Evolutionary conservation across 2,113 vertebrate genomes (phyloP).

Genomic region (Dunckerocampus dactyliophorus): DNA sequence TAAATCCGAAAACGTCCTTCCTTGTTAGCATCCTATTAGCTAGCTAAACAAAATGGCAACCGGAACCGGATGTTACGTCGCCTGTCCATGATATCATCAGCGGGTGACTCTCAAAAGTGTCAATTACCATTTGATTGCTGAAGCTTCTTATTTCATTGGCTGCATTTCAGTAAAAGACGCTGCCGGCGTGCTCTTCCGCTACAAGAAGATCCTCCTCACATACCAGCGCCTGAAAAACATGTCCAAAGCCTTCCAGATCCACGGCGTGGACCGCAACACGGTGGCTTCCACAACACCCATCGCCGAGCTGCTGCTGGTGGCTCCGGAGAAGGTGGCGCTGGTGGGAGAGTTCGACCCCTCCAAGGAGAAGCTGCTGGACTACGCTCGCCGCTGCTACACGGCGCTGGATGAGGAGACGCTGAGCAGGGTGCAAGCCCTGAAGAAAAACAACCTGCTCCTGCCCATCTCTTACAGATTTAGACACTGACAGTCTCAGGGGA

Average conservation of each 20-base stretch:
- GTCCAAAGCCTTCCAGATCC: slow-evolving; percentile 87
- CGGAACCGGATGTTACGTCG: no score
- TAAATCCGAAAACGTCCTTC: no score
- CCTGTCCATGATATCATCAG: no score
- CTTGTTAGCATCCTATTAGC: no score
- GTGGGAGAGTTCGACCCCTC: slow-evolving; percentile 87
- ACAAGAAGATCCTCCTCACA: slow-evolving; percentile 87
- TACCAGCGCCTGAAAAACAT: slow-evolving; percentile 89
- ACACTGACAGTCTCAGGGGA: slow-evolving; percentile 37
- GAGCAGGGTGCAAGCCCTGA: slow-evolving; percentile 84
- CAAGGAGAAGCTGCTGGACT: slow-evolving; percentile 87
- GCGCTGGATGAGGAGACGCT: slow-evolving; percentile 84
- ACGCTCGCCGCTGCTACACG: slow-evolving; percentile 84
- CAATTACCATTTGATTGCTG: neutral
- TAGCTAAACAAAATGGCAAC: no score
- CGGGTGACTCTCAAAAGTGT: neutral
- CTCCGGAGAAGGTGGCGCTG: slow-evolving; percentile 84
- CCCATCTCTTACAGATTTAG: slow-evolving; percentile 88
- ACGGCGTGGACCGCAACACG: slow-evolving; percentile 86
- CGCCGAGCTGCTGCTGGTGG: slow-evolving; percentile 84
- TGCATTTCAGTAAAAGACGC: slow-evolving; percentile 81
- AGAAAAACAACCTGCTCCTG: slow-evolving; percentile 86
- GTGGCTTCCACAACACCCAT: slow-evolving; percentile 88
- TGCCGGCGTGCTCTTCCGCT: slow-evolving; percentile 85
- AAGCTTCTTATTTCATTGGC: neutral